Evolutionary conservation across 2,888 invertebrate genomes (phyloP), one percentile per base, ranked within the genome.

Genomic region (Phlogophora meticulosa): DNA sequence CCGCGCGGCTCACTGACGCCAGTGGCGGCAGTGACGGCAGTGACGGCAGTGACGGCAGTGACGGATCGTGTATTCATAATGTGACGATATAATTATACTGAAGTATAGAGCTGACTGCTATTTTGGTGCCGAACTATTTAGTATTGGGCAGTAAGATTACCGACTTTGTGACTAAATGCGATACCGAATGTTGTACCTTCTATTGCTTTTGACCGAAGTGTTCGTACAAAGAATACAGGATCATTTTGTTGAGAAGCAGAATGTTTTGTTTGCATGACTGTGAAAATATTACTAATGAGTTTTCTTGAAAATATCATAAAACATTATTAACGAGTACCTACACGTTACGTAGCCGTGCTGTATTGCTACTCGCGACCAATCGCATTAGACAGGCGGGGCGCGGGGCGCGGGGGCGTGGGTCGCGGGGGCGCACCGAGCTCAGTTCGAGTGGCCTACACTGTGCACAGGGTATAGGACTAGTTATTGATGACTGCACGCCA

Each of bases 351-450:
- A 20, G 22, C 22, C 28, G 4, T 13, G 11, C 13, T 24, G 4
- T 7, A 59, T 38, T 20, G 1, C 51, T 13, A 32, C n/a, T 10
- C 42, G 64, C 15, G 17, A n/a, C 69, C 15, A 68, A 55, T 34
- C 22, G 0, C 11, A 42, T 34, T n/a, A n/a, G n/a, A 4, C 68
- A 3, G 17, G 7, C 49, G 17, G 7, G 17, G 48, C 24, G 43
- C 2, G 7, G 17, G 1, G 13, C 56, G 9, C n/a, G 28, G 28
- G 4, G 28, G 5, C 4, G 43, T 20, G 42, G 3, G n/a, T n/a
- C 4, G 40, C 40, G 40, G n/a, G n/a, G n/a, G n/a, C n/a, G n/a
- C n/a, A n/a, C n/a, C n/a, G n/a, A n/a, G n/a, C n/a, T n/a, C n/a
- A n/a, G n/a, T n/a, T n/a, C n/a, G n/a, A n/a, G n/a, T n/a, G n/a